Base-by-base conservation (phyloP, 2,113 vertebrate genomes). In the Pelecanoides urinatrix region DNA sequence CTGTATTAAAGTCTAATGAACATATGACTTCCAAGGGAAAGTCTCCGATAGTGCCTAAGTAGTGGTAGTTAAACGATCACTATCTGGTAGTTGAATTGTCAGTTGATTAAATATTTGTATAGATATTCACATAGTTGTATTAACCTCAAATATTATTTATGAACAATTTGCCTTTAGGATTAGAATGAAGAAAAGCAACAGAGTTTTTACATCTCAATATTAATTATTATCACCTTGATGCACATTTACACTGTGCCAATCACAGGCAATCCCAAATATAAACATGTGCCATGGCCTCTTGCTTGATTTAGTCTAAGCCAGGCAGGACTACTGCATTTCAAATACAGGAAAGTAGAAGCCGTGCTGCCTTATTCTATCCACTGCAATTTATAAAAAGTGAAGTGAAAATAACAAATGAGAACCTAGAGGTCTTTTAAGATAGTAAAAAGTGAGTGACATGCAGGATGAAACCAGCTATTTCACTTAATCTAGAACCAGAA, bases 21-120 rank as follows among this genome's bases (percentile, higher is more conserved):
- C 86, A 84, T 55, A 47, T 10, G 11, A 84, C 40, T 91, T 95
- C 47, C 65, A 65, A 67, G 61, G 79, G 63, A 88, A 77, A 80
- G 76, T 86, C 56, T 78, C 44, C 66, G n/a, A 34, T 84, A 84
- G 25, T 68, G 52, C 56, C 56, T 58, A 56, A 91, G 71, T 38
- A 90, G 62, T 36, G 53, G 50, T 63, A 85, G 88, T 77, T 93
- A 65, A 93, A 72, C 74, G 76, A 68, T 49, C 34, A 42, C 44
- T 95, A 16, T 68, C n/a, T 44, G 23, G 56, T 82, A 68, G 77
- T 17, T 90, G 62, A 88, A 73, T 81, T 76, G 53, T 27, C 70
- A 16, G 77, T 73, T 94, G 86, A 55, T 95, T 90, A 73, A 94
- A 83, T 96, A 90, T 95, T 96, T 95, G n/a, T 92, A 47, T 27